A percentile compares a stretch with the other conserved stretches of the same genome.
Conservation (phyloP, 2,797 vertebrate genomes). For the Microcaecilia unicolor region DNA sequence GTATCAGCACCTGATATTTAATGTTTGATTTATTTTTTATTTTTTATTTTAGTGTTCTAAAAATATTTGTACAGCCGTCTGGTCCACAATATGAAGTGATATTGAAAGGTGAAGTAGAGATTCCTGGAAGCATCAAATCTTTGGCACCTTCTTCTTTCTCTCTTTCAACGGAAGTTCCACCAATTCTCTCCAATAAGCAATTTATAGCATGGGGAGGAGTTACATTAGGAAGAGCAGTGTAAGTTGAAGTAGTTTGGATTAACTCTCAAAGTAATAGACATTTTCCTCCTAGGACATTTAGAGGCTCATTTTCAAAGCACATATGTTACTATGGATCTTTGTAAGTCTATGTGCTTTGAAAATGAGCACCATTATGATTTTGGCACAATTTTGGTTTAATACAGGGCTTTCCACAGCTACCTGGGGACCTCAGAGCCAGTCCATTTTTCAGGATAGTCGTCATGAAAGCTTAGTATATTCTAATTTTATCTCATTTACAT, state of each 20-base stretch:
- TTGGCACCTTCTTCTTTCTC: slow-evolving; percentile 9
- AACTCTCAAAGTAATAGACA: too few relatives aligned
- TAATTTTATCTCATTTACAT: too few relatives aligned
- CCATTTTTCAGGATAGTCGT: too few relatives aligned
- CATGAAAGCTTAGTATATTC: too few relatives aligned
- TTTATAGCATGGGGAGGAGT: slow-evolving; percentile 90
- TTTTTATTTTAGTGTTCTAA: slow-evolving; percentile 70
- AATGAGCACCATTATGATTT: too few relatives aligned
- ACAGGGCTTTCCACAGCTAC: too few relatives aligned
- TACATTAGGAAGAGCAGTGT: slow-evolving; percentile 78
- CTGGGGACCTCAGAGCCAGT: too few relatives aligned
- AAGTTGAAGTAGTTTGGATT: slow-evolving; percentile 42
- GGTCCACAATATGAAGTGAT: slow-evolving; percentile 91
- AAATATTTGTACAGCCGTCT: slow-evolving; percentile 81
- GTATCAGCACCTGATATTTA: neutral
- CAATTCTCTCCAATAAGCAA: slow-evolving; percentile 92
- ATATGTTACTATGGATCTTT: too few relatives aligned
- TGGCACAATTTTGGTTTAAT: too few relatives aligned
- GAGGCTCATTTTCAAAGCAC: too few relatives aligned
- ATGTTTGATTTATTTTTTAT: slow-evolving; percentile 10
- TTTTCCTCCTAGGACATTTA: neutral
- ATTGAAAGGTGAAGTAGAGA: slow-evolving; percentile 64
- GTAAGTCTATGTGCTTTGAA: too few relatives aligned
- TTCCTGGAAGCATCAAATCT: slow-evolving; percentile 25
- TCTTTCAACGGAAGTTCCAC: slow-evolving; percentile 54